Evolutionary conservation across 1,140 invertebrate species (phyloP).

Genomic region (Manduca sexta): DNA sequence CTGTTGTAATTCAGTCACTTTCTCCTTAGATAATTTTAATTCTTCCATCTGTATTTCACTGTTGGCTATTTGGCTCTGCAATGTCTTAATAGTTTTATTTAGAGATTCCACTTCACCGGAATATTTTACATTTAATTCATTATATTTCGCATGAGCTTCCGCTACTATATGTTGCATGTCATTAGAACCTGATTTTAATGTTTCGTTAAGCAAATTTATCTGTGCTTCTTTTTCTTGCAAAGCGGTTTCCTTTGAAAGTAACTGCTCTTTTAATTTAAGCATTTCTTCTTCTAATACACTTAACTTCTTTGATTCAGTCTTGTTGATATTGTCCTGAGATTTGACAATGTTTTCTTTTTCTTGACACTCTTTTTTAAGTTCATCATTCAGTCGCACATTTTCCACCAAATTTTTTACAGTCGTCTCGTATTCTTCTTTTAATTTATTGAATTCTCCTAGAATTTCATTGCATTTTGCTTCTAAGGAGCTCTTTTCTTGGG

Average conservation of each 20-base stretch:
- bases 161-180: constrained; percentile 38
- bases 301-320: constrained; percentile 51
- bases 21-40: constrained; percentile 65
- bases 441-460: constrained; percentile 47
- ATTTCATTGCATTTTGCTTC: constrained; percentile 49
- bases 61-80: constrained; percentile 71
- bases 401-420: constrained; percentile 32
- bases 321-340: constrained; percentile 66
- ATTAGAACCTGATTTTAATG: constrained; percentile 31
- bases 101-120: constrained; percentile 49
- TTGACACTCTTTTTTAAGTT: constrained; percentile 39
- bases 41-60: constrained; percentile 69
- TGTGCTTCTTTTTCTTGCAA: constrained; percentile 41
- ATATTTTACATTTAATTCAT: constrained; percentile 49
- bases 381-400: constrained; percentile 30
- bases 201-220: constrained; percentile 36
- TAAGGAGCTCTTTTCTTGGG: constrained; percentile 45
- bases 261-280: constrained; percentile 35
- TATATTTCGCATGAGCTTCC: constrained; percentile 43
- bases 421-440: constrained; percentile 51
- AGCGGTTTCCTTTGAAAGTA: constrained; percentile 32
- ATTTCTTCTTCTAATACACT: constrained; percentile 46
- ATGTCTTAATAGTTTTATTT: constrained; percentile 70
- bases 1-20: constrained; percentile 66
- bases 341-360: constrained; percentile 64